A percentile compares a stretch with the other conserved stretches of the same genome.
Conservation (phyloP, 2,113 vertebrate species). For the Romanogobio albipinnatus region DNA sequence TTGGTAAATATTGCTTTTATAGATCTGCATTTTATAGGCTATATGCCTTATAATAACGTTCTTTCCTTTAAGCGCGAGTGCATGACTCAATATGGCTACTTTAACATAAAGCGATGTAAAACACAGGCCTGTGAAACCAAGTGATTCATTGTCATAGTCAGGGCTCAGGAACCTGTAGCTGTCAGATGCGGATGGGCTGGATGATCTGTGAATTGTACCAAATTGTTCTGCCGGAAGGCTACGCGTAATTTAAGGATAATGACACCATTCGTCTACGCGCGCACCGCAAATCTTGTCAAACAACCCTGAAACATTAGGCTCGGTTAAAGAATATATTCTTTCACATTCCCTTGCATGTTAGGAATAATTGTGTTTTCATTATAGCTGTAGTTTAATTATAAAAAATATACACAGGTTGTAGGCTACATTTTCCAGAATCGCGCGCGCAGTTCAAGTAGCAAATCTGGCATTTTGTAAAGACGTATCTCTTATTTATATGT, state of each 20-base stretch:
- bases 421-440: not conserved
- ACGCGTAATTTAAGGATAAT: slow-evolving; percentile 23
- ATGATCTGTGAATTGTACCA: not conserved
- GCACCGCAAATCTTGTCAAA: slow-evolving; percentile 9
- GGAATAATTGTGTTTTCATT: not conserved
- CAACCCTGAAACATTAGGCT: not conserved
- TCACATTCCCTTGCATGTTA: not conserved
- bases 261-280: not conserved
- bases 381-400: not conserved
- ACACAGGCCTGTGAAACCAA: not conserved
- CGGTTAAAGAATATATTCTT: not conserved
- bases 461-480: not conserved
- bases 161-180: not conserved
- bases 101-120: not conserved
- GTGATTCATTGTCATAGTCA: not conserved
- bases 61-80: not conserved
- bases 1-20: not conserved
- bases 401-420: not conserved
- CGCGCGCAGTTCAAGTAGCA: not conserved
- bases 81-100: not conserved
- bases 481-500: not conserved
- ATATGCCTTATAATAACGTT: not conserved
- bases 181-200: slow-evolving; percentile 1
- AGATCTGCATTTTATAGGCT: not conserved
- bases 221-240: slow-evolving; percentile 6